Evolutionary conservation across 2,797 vertebrate species (phyloP).

Genomic region (Nyctalus aviator): DNA sequence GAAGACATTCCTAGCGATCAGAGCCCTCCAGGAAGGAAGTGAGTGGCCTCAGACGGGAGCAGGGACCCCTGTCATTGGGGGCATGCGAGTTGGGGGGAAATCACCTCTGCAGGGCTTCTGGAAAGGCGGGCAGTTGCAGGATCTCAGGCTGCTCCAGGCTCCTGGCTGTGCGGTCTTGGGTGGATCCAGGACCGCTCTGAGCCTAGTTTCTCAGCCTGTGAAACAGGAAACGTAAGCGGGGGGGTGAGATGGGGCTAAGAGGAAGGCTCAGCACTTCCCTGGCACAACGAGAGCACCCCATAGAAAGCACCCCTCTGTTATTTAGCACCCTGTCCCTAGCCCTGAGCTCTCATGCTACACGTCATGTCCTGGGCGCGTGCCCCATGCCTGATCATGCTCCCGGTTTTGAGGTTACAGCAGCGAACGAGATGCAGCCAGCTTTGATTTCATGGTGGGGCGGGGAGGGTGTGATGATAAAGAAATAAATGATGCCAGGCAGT

Average conservation of each 20-base stretch:
- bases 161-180: background rate
- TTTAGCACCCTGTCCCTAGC: too few relatives aligned
- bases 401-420: background rate
- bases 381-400: accelerated
- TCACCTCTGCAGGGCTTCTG: background rate
- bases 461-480: too few relatives aligned
- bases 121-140: background rate
- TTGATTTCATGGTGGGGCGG: background rate
- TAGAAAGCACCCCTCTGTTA: background rate
- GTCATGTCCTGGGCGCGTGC: background rate
- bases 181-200: background rate
- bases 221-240: background rate
- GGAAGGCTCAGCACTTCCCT: background rate
- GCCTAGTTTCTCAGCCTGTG: background rate
- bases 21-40: background rate
- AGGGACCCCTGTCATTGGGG: background rate
- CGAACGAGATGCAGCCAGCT: background rate
- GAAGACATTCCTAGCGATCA: background rate
- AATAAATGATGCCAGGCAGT: too few relatives aligned
- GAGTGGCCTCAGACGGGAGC: background rate
- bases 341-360: background rate
- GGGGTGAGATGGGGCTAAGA: too few relatives aligned
- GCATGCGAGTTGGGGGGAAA: too few relatives aligned
- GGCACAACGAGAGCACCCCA: accelerated
- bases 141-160: background rate